Percentiles rank a stretch among this genome's conserved stretches.
Conservation (phyloP, 2,113 vertebrate genomes). For the Saccopteryx leptura region DNA sequence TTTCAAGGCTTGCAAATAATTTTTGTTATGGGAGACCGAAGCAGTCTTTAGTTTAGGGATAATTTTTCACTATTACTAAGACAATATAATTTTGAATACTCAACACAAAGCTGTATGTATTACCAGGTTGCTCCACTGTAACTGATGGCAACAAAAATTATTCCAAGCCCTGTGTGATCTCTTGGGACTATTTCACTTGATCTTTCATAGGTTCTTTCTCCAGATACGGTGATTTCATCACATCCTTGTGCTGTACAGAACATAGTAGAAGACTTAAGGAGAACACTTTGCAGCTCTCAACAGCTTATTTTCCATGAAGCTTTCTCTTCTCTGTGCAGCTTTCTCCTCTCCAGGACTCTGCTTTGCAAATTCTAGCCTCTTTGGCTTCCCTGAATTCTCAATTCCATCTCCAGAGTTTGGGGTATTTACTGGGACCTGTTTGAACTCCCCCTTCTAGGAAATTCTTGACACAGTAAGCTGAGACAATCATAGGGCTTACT, state of each 20-base stretch:
- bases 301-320: background rate
- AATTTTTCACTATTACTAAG: constrained; percentile 14
- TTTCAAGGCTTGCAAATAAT: background rate
- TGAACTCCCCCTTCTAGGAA: background rate
- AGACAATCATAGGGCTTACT: background rate
- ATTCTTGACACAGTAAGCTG: background rate
- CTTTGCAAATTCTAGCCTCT: background rate
- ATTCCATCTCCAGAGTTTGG: background rate
- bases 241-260: background rate
- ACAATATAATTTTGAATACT: background rate
- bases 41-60: background rate
- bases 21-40: background rate
- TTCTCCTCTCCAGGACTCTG: background rate
- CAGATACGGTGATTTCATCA: background rate
- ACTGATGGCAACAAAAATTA: background rate
- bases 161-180: background rate
- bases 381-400: background rate
- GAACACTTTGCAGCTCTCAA: background rate
- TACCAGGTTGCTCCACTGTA: background rate
- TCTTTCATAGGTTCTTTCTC: background rate
- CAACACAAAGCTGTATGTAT: background rate
- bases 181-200: background rate
- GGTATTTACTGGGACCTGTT: background rate
- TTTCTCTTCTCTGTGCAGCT: background rate
- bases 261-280: background rate